Percentiles rank a stretch among this genome's conserved stretches.
Evolutionary conservation across 2,113 vertebrate genomes (phyloP).

Genomic region (Andinoacara biseriatus): DNA sequence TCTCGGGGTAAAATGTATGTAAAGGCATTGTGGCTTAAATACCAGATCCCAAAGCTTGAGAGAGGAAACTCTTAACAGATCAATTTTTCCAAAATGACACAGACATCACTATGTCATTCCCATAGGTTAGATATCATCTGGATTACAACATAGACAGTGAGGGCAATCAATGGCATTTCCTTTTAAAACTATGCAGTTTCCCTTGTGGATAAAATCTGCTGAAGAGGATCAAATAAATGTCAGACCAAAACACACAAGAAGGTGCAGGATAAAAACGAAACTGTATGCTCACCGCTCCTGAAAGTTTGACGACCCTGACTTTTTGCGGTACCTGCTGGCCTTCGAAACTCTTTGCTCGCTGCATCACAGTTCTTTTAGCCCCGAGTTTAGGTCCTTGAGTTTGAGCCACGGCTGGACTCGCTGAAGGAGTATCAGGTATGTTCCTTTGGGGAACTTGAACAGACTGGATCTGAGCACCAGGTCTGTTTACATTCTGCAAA

Average conservation of each 20-base stretch:
- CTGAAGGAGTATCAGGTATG: conserved; percentile 59
- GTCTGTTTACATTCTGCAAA: conserved; percentile 55
- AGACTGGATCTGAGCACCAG: conserved; percentile 53
- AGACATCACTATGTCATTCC: conserved; percentile 66
- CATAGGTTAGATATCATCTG: conserved; percentile 69
- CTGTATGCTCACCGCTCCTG: conserved; percentile 88
- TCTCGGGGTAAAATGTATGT: conserved; percentile 57
- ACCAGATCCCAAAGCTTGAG: conserved; percentile 64
- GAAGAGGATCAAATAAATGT: conserved; percentile 58
- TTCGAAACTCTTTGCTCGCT: conserved; percentile 86
- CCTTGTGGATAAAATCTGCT: conserved; percentile 43
- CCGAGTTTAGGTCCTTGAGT: conserved; percentile 82
- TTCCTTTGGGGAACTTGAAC: conserved; percentile 50
- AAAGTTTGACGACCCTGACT: conserved; percentile 94
- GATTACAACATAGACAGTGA: conserved; percentile 52
- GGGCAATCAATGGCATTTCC: conserved; percentile 62
- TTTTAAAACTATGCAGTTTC: conserved; percentile 44
- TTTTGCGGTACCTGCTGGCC: conserved; percentile 86
- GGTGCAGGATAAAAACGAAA: conserved; percentile 24
- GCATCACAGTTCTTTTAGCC: conserved; percentile 95
- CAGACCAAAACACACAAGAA: conserved; percentile 35
- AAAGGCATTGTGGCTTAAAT: conserved; percentile 62
- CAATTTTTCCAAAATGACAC: conserved; percentile 75
- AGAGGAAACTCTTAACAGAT: conserved; percentile 71
- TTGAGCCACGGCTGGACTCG: conserved; percentile 65